Conservation (phyloP, 2,113 vertebrate genomes). For the Cichladusa arquata region DNA sequence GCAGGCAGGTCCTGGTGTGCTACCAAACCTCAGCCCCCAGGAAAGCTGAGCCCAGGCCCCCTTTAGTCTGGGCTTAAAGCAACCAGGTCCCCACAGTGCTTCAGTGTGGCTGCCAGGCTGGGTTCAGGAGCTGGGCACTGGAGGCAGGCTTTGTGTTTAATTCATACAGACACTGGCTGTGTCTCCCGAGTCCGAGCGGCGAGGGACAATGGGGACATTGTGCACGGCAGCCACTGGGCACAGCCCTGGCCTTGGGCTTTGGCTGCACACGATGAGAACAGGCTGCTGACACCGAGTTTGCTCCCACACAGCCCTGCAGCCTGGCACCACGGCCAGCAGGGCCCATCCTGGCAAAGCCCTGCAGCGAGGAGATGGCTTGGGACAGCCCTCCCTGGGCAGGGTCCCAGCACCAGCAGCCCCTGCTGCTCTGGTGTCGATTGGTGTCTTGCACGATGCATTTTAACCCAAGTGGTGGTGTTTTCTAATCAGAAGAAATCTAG, state of each 20-base stretch:
- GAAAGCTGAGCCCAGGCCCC: fast-evolving
- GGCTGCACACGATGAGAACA: not conserved
- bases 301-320: not conserved
- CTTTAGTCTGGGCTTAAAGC: not conserved
- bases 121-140: not conserved
- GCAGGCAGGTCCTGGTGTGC: not conserved
- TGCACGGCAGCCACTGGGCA: fast-evolving
- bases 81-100: not conserved
- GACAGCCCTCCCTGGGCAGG: not conserved
- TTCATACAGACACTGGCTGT: not conserved
- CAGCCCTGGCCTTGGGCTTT: not conserved
- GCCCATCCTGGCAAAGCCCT: not conserved
- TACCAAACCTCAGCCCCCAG: not conserved
- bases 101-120: not conserved
- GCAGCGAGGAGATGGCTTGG: fast-evolving
- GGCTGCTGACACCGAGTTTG: not conserved
- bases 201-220: not conserved
- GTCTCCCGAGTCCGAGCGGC: not conserved
- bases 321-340: fast-evolving
- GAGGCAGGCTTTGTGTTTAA: not conserved
- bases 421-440: not conserved
- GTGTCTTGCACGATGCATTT: not conserved
- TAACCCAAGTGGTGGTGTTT: not conserved
- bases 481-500: not conserved
- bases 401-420: not conserved